Evolutionary conservation across 2,797 vertebrate genomes (phyloP).

Genomic region (Borostomias antarcticus): DNA sequence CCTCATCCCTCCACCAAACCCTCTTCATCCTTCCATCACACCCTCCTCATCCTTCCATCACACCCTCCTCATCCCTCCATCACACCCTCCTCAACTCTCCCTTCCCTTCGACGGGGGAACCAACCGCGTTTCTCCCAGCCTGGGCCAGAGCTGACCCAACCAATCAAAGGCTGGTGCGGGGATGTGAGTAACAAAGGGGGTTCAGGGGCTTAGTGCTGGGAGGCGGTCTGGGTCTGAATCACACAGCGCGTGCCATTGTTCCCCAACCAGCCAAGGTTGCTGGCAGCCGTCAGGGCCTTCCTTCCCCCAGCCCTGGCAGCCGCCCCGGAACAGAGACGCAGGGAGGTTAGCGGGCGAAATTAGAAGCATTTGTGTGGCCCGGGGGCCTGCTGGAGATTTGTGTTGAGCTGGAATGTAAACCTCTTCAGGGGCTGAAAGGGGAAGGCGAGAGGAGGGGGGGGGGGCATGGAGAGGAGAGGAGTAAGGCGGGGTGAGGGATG

Average conservation of each 20-base stretch:
- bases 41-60: constrained; percentile 29
- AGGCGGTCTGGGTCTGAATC: constrained; percentile 71
- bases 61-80: constrained; percentile 19
- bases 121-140: constrained; percentile 66
- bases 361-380: constrained; percentile 75
- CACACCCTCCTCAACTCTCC: constrained; percentile 69
- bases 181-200: constrained; percentile 77
- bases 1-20: constrained; percentile 11
- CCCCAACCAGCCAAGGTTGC: constrained; percentile 67
- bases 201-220: constrained; percentile 64
- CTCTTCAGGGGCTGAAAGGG: constrained; percentile 51
- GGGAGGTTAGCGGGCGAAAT: constrained; percentile 69
- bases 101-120: constrained; percentile 68
- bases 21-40: constrained; percentile 46
- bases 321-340: constrained; percentile 65
- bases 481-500: constrained; percentile 20
- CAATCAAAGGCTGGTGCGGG: constrained; percentile 66
- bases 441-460: constrained; percentile 34
- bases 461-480: background rate
- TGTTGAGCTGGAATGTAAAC: constrained; percentile 61
- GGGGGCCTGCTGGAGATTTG: constrained; percentile 62
- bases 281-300: constrained; percentile 68
- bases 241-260: constrained; percentile 79
- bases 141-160: constrained; percentile 74
- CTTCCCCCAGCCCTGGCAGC: constrained; percentile 66